phyloP scores from a whole-genome alignment of 1,140 invertebrate species.

The Brachionus sp. region DNA sequence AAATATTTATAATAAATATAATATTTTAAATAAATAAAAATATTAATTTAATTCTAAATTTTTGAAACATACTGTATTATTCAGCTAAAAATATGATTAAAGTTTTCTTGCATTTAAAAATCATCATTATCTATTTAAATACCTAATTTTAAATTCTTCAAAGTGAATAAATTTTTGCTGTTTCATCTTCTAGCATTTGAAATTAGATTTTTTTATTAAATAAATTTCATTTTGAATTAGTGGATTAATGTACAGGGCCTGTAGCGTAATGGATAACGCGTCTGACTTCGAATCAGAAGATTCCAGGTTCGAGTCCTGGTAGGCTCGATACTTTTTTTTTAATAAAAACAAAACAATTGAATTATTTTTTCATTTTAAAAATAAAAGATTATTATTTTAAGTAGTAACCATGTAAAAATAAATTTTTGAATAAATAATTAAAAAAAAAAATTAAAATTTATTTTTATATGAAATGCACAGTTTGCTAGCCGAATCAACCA shows the following conservation, averaged over 20 bases:
- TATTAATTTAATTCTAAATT: too few relatives aligned
- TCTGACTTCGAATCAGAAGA: conserved; percentile 46
- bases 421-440: neutral
- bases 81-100: too few relatives aligned
- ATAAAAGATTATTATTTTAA: neutral
- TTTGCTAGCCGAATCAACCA: neutral
- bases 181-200: too few relatives aligned
- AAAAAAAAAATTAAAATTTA: neutral
- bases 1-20: too few relatives aligned
- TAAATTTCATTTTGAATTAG: too few relatives aligned
- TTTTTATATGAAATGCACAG: neutral
- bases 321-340: conserved; percentile 17
- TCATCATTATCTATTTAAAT: too few relatives aligned
- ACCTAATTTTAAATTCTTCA: too few relatives aligned
- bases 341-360: neutral
- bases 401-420: neutral
- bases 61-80: too few relatives aligned
- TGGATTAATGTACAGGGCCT: neutral
- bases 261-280: conserved; percentile 45
- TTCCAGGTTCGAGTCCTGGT: conserved; percentile 42
- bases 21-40: too few relatives aligned
- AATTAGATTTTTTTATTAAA: too few relatives aligned
- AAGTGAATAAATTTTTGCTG: too few relatives aligned
- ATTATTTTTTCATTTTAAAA: neutral
- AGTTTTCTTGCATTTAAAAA: too few relatives aligned